phyloP scores from a whole-genome alignment of 2,113 vertebrate genomes.

The Monarcha castaneiventris region DNA sequence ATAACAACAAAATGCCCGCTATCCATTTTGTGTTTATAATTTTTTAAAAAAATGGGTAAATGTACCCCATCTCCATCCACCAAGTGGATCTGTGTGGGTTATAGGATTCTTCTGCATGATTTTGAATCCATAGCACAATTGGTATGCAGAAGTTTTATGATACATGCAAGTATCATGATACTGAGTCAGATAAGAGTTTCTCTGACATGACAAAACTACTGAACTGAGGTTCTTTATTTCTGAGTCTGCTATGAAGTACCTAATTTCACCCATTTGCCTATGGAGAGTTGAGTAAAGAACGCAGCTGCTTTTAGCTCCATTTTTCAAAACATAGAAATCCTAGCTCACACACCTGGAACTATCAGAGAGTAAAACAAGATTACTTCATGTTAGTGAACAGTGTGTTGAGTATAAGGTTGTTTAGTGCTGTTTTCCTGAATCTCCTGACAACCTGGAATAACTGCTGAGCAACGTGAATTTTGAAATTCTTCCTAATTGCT shows the following conservation, averaged over 20 bases:
- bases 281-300: neutral
- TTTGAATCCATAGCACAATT: neutral
- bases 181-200: neutral
- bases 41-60: neutral
- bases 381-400: neutral
- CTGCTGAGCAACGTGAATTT: slow-evolving; percentile 23
- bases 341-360: neutral
- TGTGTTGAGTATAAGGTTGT: neutral
- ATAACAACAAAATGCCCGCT: slow-evolving; percentile 16
- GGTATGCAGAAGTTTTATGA: neutral
- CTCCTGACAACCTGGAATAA: slow-evolving; percentile 11
- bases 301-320: neutral
- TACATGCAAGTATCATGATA: neutral
- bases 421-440: neutral
- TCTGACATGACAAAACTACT: neutral
- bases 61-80: neutral
- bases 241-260: neutral
- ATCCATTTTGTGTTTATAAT: neutral
- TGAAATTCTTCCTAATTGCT: slow-evolving; percentile 13
- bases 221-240: neutral
- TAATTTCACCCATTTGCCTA: neutral
- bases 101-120: neutral
- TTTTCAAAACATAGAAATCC: neutral
- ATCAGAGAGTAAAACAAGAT: neutral
- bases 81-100: neutral